Evolutionary conservation across 2,113 vertebrate species (phyloP), one percentile per base, ranked within the genome.

Genomic region (Heterotilapia buettikoferi): DNA sequence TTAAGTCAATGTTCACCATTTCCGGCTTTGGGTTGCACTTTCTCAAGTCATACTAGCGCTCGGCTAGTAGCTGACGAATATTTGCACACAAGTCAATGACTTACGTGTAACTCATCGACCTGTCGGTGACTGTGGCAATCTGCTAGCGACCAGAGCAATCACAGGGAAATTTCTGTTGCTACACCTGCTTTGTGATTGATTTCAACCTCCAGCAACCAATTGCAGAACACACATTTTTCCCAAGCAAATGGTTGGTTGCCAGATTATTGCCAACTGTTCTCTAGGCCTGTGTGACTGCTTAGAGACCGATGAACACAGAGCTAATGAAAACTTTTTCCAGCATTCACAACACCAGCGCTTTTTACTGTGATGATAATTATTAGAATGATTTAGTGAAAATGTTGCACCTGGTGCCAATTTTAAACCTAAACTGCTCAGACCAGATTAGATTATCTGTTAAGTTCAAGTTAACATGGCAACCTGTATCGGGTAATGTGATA

Each of bases 51-150:
- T 21, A 2, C 19, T 66, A 40, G 33, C 6, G 11, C 33, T 40
- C 1, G 0, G 19, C 63, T 68, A 7, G 33, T 21, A 21, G 63
- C 16, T 68, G 33, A 0, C 2, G 0, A 68, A 40, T 21, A 38
- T 40, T 21, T 40, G 33, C 19, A 21, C 18, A 38, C 19, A 68
- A 0, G 63, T 38, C 1, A 6, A 14, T 68, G 33, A 40, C 36
- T 43, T 71, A 2, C 3, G n/a, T 43, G 36, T 40, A 63, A 36
- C 31, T 63, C 9, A 63, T 36, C 6, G 1, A 43, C n/a, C 5
- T 43, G 38, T 43, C 1, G 5, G 12, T 21, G 36, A 71, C 36
- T n/a, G n/a, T 40, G 2, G 66, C 36, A n/a, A 38, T n/a, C 61
- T 38, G 33, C 10, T 38, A 66, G 33, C 0, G 2, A 66, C 61